These are phyloP conservation scores for Drosophila mimetica DNA, from an alignment of 2,888 invertebrate genomes.

Conservation along the genomic window DNA sequence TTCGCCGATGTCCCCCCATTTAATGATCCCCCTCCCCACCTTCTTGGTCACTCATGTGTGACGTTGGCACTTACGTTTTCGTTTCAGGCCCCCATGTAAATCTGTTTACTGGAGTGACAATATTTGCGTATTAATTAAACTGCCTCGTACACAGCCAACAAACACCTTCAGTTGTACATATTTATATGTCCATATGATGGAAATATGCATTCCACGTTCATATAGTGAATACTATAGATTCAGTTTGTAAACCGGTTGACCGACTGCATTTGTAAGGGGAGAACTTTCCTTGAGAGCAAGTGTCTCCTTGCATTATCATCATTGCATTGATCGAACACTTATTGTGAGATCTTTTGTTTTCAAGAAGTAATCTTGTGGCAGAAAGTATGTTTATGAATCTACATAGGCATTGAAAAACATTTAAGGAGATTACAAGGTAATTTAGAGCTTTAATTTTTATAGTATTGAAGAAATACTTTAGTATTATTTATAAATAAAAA, in stretches of 20 bases:
- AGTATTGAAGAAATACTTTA: neutral
- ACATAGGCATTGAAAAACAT: neutral
- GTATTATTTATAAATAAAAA: neutral
- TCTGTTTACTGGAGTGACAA: slow-evolving; percentile 63
- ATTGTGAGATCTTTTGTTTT: slow-evolving; percentile 25
- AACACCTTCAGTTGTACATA: slow-evolving; percentile 8
- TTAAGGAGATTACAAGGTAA: neutral
- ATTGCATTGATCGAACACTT: slow-evolving; percentile 11
- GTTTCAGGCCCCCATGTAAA: slow-evolving; percentile 39
- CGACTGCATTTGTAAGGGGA: slow-evolving; percentile 13
- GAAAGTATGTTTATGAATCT: no score
- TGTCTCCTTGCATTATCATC: slow-evolving; percentile 20
- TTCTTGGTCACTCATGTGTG: slow-evolving; percentile 31
- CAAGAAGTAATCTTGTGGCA: slow-evolving; percentile 3
- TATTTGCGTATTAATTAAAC: slow-evolving; percentile 73
- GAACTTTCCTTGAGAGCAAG: slow-evolving; percentile 22
- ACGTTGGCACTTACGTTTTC: slow-evolving; percentile 34
- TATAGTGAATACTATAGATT: neutral
- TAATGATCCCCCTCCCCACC: slow-evolving; percentile 1
- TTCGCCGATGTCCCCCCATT: slow-evolving; percentile 24
- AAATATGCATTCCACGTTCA: neutral
- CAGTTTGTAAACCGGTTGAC: slow-evolving; percentile 45
- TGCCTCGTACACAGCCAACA: slow-evolving; percentile 47
- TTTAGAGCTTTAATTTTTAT: neutral
- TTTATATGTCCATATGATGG: neutral